Conservation (phyloP, 1,140 invertebrate species). For the Kradibia gibbosae region DNA sequence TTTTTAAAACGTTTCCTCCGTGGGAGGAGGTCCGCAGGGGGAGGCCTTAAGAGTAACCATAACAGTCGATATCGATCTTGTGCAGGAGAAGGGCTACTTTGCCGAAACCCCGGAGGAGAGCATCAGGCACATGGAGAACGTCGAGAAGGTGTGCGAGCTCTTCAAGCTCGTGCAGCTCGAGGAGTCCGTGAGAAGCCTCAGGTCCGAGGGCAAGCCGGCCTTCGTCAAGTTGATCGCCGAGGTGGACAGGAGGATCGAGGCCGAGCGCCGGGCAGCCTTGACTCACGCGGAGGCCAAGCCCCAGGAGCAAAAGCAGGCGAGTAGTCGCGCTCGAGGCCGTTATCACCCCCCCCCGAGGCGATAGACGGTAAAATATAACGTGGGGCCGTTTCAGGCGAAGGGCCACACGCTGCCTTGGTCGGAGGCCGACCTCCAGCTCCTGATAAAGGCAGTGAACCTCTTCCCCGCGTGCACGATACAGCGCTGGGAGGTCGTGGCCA, state of each 20-base stretch:
- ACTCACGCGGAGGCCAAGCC: conserved; percentile 61
- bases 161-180: conserved; percentile 83
- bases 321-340: no score
- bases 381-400: conserved; percentile 59
- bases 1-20: no score
- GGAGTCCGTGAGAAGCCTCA: conserved; percentile 82
- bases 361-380: background rate
- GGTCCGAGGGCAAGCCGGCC: conserved; percentile 76
- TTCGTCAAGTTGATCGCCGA: conserved; percentile 81
- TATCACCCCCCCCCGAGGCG: no score
- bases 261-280: conserved; percentile 78
- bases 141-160: conserved; percentile 92
- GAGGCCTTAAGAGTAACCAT: no score
- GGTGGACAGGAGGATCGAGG: conserved; percentile 82
- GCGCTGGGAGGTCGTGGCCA: conserved; percentile 96
- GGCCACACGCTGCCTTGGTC: conserved; percentile 80
- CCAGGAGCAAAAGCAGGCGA: conserved; percentile 62
- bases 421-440: conserved; percentile 85
- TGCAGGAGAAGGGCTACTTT: conserved; percentile 84
- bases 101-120: conserved; percentile 81
- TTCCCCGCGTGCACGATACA: conserved; percentile 97
- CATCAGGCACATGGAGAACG: conserved; percentile 87
- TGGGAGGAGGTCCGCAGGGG: no score
- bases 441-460: conserved; percentile 96
- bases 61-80: no score